Evolutionary conservation across 2,113 vertebrate genomes (phyloP).

Genomic region (Platanista minor): DNA sequence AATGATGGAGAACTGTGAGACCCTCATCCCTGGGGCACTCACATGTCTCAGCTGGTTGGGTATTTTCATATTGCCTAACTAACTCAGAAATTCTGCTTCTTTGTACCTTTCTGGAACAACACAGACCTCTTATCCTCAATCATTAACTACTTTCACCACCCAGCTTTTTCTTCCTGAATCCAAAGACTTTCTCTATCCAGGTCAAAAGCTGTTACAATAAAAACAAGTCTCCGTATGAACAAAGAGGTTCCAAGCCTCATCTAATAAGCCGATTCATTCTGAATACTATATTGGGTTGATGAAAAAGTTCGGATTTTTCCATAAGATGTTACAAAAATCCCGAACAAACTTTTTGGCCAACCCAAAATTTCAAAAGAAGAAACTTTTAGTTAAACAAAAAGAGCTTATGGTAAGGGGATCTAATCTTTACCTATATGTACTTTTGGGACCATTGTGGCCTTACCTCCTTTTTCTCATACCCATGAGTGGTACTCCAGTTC

Average conservation of each 20-base stretch:
- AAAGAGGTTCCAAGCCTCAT: not conserved
- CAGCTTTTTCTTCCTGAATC: not conserved
- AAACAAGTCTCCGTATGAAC: not conserved
- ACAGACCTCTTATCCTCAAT: not conserved
- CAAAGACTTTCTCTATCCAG: not conserved
- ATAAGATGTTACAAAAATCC: too few species aligned
- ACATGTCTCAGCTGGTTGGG: not conserved
- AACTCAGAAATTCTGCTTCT: slow-evolving; percentile 38
- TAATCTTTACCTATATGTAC: not conserved
- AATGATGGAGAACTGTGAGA: not conserved
- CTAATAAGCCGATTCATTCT: not conserved
- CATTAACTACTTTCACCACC: not conserved
- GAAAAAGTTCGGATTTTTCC: too few species aligned
- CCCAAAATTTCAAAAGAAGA: not conserved
- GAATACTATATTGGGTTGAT: not conserved
- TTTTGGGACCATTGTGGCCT: not conserved
- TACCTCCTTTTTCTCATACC: not conserved
- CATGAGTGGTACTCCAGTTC: not conserved
- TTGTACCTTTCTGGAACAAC: slow-evolving; percentile 31
- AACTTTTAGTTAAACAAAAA: slow-evolving; percentile 9
- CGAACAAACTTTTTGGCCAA: too few species aligned
- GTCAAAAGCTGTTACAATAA: slow-evolving; percentile 14
- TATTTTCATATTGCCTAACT: not conserved
- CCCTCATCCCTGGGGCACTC: not conserved
- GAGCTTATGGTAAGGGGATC: not conserved